A percentile compares a stretch with the other conserved stretches of the same genome.
Evolutionary conservation across 2,888 invertebrate species (phyloP).

Genomic region (Pammene fasciana): DNA sequence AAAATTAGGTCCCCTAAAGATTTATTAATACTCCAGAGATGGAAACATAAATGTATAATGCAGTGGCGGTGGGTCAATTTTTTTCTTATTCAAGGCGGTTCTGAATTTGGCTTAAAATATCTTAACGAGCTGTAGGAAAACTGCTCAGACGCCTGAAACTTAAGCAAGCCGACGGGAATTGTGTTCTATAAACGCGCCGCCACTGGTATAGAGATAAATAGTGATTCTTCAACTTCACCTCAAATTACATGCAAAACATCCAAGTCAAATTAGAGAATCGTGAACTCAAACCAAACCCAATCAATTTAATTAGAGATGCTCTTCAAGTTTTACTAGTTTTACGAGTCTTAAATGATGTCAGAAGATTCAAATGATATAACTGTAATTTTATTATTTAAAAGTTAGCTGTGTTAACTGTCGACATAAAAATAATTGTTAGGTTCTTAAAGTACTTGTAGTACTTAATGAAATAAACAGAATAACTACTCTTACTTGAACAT

Average conservation of each 20-base stretch:
- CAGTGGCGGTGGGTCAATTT: too few relatives aligned
- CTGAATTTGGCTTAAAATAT: too few relatives aligned
- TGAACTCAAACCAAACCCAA: constrained; percentile 31
- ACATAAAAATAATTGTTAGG: not conserved
- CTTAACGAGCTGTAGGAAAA: too few relatives aligned
- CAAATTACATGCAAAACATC: constrained; percentile 20
- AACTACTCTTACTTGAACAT: too few relatives aligned
- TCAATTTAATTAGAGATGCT: constrained; percentile 38
- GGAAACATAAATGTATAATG: not conserved
- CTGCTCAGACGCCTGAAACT: too few relatives aligned
- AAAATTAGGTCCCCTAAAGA: too few relatives aligned
- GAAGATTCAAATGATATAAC: constrained; percentile 25
- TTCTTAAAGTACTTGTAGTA: too few relatives aligned
- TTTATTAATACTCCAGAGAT: not conserved
- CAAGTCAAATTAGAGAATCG: constrained; percentile 26
- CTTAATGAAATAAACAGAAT: too few relatives aligned
- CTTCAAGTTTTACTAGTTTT: constrained; percentile 35
- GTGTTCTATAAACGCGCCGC: too few relatives aligned
- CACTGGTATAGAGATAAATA: too few relatives aligned
- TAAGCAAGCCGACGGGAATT: too few relatives aligned
- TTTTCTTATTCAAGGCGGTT: too few relatives aligned
- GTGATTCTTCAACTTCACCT: constrained; percentile 11
- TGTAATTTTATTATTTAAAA: constrained; percentile 16
- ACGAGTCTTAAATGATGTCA: constrained; percentile 30
- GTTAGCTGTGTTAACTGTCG: not conserved